Conservation (phyloP, 1,140 invertebrate genomes). For the Diachasmimorpha longicaudata region DNA sequence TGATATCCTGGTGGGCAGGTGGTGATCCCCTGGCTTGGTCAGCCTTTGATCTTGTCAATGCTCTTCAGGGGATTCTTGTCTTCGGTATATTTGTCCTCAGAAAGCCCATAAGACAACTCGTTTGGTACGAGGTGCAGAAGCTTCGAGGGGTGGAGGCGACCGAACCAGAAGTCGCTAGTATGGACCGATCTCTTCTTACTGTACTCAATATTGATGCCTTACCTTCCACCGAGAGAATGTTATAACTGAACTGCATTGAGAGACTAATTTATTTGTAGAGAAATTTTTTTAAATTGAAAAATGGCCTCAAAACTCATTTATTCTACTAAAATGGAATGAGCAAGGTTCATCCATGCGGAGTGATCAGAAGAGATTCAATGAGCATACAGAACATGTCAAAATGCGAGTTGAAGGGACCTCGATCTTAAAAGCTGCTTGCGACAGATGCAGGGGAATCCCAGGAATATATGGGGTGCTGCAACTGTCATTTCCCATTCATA, state of each 20-base stretch:
- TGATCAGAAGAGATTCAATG: too few species aligned
- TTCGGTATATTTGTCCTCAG: constrained; percentile 64
- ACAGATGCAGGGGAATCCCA: too few species aligned
- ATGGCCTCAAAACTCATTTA: background rate
- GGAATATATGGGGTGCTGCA: too few species aligned
- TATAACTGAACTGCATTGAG: background rate
- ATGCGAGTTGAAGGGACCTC: too few species aligned
- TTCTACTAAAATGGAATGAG: too few species aligned
- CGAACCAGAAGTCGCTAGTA: constrained; percentile 44
- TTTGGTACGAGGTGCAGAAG: constrained; percentile 53
- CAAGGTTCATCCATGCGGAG: too few species aligned
- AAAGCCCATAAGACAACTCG: constrained; percentile 55
- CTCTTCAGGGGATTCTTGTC: constrained; percentile 62
- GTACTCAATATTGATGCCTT: constrained; percentile 38
- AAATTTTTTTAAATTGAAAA: background rate
- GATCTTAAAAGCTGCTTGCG: too few species aligned
- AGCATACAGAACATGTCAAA: too few species aligned
- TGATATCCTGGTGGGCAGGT: constrained; percentile 61
- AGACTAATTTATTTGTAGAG: background rate
- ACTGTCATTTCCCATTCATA: too few species aligned
- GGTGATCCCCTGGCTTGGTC: constrained; percentile 59
- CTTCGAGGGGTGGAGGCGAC: constrained; percentile 37
- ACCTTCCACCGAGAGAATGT: background rate
- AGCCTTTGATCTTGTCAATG: constrained; percentile 62
- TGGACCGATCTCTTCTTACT: constrained; percentile 47